Evolutionary conservation across 2,888 invertebrate species (phyloP).

Genomic region (Drosophila mimetica): DNA sequence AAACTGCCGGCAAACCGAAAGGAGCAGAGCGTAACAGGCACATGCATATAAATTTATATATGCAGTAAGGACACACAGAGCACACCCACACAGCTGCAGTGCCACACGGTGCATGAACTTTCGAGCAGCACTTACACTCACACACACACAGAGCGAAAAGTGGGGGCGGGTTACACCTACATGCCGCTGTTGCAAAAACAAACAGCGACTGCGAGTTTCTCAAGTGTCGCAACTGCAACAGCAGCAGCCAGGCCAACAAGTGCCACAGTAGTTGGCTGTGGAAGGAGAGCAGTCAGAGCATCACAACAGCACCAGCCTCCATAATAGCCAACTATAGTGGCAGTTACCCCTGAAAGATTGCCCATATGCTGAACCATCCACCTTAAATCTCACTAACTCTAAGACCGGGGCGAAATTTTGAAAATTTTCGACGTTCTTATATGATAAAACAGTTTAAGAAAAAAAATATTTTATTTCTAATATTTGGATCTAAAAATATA

Average conservation of each 20-base stretch:
- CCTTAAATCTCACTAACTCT: neutral
- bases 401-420: neutral
- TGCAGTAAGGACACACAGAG: slow-evolving; percentile 25
- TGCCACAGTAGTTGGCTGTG: slow-evolving; percentile 56
- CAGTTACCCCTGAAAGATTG: slow-evolving; percentile 1
- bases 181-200: slow-evolving; percentile 59
- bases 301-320: slow-evolving; percentile 47
- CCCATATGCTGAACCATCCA: neutral
- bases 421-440: too few relatives aligned
- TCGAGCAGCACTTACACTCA: slow-evolving; percentile 77
- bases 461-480: too few relatives aligned
- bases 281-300: slow-evolving; percentile 52
- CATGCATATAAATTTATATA: slow-evolving; percentile 53
- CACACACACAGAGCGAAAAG: slow-evolving; percentile 16
- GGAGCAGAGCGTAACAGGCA: slow-evolving; percentile 49
- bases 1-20: slow-evolving; percentile 40
- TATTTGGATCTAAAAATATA: too few relatives aligned
- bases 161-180: slow-evolving; percentile 49
- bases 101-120: slow-evolving; percentile 80
- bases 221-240: slow-evolving; percentile 64
- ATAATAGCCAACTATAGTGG: slow-evolving; percentile 55
- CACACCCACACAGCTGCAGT: slow-evolving; percentile 26
- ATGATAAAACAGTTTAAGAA: too few relatives aligned
- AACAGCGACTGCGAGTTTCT: slow-evolving; percentile 66
- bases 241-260: slow-evolving; percentile 67